phyloP scores from a whole-genome alignment of 2,113 vertebrate species.

The Leptobrachium leishanense region DNA sequence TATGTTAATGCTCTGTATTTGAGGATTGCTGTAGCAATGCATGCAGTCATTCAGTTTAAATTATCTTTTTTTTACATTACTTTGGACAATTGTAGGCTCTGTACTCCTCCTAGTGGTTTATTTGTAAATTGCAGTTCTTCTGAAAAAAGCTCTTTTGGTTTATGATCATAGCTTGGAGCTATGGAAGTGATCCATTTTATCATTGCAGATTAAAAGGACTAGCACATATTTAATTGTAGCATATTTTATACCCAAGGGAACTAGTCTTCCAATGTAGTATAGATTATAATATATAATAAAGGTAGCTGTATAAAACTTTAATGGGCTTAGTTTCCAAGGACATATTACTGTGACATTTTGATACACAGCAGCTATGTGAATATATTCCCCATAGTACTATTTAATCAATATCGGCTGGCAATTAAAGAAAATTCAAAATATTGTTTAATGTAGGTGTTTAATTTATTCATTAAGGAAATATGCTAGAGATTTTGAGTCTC shows the following conservation, averaged over 20 bases:
- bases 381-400: conserved; percentile 3
- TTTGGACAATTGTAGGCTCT: conserved; percentile 55
- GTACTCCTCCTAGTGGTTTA: conserved; percentile 69
- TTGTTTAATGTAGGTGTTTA: no score
- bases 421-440: no score
- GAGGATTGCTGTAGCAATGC: no score
- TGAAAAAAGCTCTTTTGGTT: conserved; percentile 52
- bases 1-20: no score
- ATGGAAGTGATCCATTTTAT: conserved; percentile 58
- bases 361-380: neutral
- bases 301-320: conserved; percentile 45
- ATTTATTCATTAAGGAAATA: no score
- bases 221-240: conserved; percentile 54
- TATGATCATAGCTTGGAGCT: conserved; percentile 54
- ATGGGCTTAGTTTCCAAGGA: conserved; percentile 47
- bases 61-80: no score
- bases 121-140: conserved; percentile 51
- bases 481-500: no score
- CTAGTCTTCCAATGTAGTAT: conserved; percentile 46
- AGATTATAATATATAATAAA: conserved; percentile 51
- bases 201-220: conserved; percentile 54
- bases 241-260: conserved; percentile 49
- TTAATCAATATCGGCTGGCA: neutral
- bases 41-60: no score
- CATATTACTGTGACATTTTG: conserved; percentile 17